phyloP scores from a whole-genome alignment of 2,113 vertebrate species.

The Pelecanus crispus region DNA sequence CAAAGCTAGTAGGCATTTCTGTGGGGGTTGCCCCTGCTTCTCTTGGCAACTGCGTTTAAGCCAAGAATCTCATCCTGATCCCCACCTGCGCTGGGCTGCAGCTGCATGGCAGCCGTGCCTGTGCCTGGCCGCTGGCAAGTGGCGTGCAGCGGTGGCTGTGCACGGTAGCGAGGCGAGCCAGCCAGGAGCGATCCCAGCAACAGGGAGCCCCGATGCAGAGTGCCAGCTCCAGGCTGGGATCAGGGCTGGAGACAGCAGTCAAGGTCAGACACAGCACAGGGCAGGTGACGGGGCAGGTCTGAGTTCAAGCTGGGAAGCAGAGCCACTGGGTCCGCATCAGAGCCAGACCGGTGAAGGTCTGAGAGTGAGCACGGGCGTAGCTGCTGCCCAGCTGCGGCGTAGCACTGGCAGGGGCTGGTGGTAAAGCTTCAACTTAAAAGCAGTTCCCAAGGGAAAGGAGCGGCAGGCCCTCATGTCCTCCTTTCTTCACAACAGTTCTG shows the following conservation, averaged over 20 bases:
- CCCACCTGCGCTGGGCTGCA: neutral
- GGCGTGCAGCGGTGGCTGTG: neutral
- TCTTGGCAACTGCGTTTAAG: neutral
- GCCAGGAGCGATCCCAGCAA: fast-evolving
- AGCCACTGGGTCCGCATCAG: neutral
- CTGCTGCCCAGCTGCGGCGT: neutral
- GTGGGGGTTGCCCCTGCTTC: neutral
- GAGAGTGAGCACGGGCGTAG: fast-evolving
- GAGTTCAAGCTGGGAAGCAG: neutral
- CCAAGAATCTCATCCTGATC: fast-evolving
- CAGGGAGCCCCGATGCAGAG: neutral
- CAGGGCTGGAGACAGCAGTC: neutral
- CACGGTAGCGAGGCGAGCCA: neutral
- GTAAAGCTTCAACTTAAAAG: neutral
- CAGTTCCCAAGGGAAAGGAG: neutral
- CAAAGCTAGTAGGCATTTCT: neutral
- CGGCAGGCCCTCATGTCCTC: neutral
- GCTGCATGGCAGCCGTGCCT: neutral
- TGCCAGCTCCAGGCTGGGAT: neutral
- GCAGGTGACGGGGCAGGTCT: neutral
- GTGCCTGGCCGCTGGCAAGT: neutral
- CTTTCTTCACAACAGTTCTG: neutral
- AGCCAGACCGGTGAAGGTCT: neutral
- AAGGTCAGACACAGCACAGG: neutral
- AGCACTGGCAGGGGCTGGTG: fast-evolving